Conservation (phyloP, 1,140 invertebrate genomes). For the Drosophila tani region DNA sequence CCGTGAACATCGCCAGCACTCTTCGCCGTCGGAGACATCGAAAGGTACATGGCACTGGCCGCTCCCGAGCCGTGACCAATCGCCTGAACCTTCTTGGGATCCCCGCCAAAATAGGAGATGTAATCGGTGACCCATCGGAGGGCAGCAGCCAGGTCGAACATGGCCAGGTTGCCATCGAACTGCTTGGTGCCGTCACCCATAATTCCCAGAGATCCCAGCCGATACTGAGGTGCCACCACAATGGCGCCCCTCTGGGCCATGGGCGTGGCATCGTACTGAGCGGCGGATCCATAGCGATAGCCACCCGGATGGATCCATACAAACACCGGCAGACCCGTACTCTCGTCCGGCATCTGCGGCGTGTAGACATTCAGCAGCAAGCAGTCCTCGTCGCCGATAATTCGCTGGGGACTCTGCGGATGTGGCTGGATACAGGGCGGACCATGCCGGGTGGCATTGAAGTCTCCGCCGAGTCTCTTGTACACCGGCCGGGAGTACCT, state of each 20-base stretch:
- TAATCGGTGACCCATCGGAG: conserved; percentile 89
- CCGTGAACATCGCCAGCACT: conserved; percentile 86
- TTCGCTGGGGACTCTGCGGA: conserved; percentile 64
- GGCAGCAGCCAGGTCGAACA: conserved; percentile 89
- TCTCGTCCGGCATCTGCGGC: conserved; percentile 87
- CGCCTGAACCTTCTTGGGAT: conserved; percentile 88
- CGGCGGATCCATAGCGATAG: conserved; percentile 88
- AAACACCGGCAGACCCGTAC: conserved; percentile 86
- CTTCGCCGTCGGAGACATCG: conserved; percentile 86
- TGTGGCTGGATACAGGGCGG: conserved; percentile 87
- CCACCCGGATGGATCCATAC: conserved; percentile 89
- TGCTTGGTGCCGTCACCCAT: conserved; percentile 88
- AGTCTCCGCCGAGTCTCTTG: conserved; percentile 85
- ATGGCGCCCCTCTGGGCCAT: conserved; percentile 89
- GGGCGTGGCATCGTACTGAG: conserved; percentile 88
- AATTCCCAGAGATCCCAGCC: conserved; percentile 92
- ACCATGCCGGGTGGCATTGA: conserved; percentile 86
- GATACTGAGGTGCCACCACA: conserved; percentile 92
- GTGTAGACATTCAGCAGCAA: conserved; percentile 92
- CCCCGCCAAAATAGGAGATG: conserved; percentile 89
- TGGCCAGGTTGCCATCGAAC: conserved; percentile 89
- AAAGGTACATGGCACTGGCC: conserved; percentile 87
- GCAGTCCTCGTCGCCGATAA: conserved; percentile 90
- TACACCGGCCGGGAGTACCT: conserved; percentile 87
- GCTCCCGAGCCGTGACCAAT: conserved; percentile 90